Evolutionary conservation across 2,113 vertebrate genomes (phyloP).

Genomic region (Sminthopsis crassicaudata): DNA sequence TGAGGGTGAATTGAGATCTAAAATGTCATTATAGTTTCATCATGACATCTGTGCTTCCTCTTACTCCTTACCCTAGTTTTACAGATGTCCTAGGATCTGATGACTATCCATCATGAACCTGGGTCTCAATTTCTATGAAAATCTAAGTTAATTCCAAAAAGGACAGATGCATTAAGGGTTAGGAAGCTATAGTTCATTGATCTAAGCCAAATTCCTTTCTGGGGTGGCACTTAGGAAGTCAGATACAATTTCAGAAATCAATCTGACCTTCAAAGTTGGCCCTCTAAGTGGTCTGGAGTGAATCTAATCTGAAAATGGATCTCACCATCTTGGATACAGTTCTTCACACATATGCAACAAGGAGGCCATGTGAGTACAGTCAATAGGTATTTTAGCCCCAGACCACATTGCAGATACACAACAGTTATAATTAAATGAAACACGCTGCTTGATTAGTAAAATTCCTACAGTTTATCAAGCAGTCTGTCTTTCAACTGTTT

Average conservation of each 20-base stretch:
- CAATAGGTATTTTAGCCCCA: slow-evolving; percentile 17
- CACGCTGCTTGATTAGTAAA: slow-evolving; percentile 48
- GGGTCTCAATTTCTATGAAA: slow-evolving; percentile 10
- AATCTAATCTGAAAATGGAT: background rate
- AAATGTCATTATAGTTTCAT: background rate
- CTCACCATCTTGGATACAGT: background rate
- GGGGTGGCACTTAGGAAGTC: background rate
- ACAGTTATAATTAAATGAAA: slow-evolving; percentile 50
- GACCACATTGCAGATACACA: slow-evolving; percentile 23
- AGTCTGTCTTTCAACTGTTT: slow-evolving; percentile 48
- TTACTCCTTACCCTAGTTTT: background rate
- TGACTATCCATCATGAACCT: background rate
- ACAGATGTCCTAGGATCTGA: background rate
- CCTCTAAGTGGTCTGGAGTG: background rate
- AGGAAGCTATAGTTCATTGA: background rate
- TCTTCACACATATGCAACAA: background rate
- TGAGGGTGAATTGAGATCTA: slow-evolving; percentile 4
- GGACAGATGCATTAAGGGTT: background rate
- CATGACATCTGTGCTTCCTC: background rate
- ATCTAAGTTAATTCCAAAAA: slow-evolving; percentile 1
- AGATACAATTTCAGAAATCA: slow-evolving; percentile 29
- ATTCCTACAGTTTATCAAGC: background rate
- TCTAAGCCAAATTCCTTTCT: slow-evolving; percentile 15
- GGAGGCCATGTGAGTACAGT: background rate
- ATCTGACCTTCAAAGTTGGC: slow-evolving; percentile 24